Percentiles rank a stretch among this genome's conserved stretches.
phyloP scores from a whole-genome alignment of 2,888 invertebrate genomes.

The Nasonovia ribisnigri region DNA sequence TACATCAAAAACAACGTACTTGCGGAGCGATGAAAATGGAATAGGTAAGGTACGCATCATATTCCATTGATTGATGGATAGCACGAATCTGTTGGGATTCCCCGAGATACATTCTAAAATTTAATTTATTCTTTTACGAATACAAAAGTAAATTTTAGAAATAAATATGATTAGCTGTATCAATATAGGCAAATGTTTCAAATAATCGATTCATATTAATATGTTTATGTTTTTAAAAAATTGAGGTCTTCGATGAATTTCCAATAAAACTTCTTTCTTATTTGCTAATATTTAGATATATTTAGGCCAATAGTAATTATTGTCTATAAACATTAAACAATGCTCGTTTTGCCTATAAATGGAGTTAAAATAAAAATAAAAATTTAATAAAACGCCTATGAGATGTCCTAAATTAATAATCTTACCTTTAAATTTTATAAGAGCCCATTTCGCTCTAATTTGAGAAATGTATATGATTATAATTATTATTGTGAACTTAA shows the following conservation, averaged over 20 bases:
- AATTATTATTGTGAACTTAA: too few species aligned
- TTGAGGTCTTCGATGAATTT: background rate
- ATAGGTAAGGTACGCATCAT: background rate
- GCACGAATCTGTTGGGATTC: background rate
- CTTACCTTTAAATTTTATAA: too few species aligned
- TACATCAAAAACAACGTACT: constrained; percentile 12
- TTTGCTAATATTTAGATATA: too few species aligned
- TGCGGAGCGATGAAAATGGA: background rate
- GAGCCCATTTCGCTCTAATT: too few species aligned
- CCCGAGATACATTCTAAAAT: background rate
- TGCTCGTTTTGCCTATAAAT: background rate
- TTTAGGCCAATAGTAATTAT: background rate
- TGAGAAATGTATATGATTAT: too few species aligned
- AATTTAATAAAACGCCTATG: too few species aligned
- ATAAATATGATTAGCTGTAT: background rate
- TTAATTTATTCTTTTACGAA: background rate
- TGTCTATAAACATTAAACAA: background rate
- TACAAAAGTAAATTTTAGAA: background rate
- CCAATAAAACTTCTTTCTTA: background rate
- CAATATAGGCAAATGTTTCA: background rate
- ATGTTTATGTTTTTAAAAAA: background rate
- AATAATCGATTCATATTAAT: background rate
- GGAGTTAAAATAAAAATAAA: too few species aligned
- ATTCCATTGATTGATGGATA: constrained; percentile 25
- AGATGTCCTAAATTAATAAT: too few species aligned